A percentile compares a stretch with the other conserved stretches of the same genome.
Conservation (phyloP, 2,797 vertebrate genomes). For the Neosilurus hyrtlii region DNA sequence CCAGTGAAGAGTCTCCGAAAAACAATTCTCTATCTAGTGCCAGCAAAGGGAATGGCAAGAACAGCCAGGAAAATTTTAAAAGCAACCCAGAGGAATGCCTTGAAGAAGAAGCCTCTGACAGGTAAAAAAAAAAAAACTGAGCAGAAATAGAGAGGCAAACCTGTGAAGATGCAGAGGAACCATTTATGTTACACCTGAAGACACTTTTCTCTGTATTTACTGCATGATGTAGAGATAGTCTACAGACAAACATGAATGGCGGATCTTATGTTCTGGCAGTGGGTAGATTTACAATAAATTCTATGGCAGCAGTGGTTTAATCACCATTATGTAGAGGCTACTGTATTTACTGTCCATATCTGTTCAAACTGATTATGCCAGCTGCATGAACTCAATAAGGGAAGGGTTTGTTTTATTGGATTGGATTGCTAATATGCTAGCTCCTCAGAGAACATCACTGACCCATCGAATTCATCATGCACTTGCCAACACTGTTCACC, state of each 20-base stretch:
- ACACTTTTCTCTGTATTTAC: conserved; percentile 22
- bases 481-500: conserved; percentile 64
- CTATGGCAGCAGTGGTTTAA: conserved; percentile 31
- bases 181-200: conserved; percentile 31
- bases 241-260: conserved; percentile 12
- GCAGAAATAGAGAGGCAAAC: conserved; percentile 41
- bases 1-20: conserved; percentile 78
- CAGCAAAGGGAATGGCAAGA: conserved; percentile 73
- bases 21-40: conserved; percentile 67
- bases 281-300: conserved; percentile 38
- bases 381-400: conserved; percentile 33
- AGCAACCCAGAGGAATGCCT: conserved; percentile 75
- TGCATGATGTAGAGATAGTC: conserved; percentile 25
- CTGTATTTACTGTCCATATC: conserved; percentile 37
- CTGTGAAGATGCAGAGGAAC: conserved; percentile 43
- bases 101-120: conserved; percentile 81
- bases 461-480: conserved; percentile 58
- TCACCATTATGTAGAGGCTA: conserved; percentile 30
- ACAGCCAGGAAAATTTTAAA: conserved; percentile 75
- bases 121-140: conserved; percentile 75
- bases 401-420: conserved; percentile 46
- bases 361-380: conserved; percentile 36
- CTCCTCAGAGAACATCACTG: conserved; percentile 53
- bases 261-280: conserved; percentile 32
- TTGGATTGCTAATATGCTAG: conserved; percentile 27